phyloP scores from a whole-genome alignment of 92 coral and sea anemone genomes.

The Siderastrea siderea region DNA sequence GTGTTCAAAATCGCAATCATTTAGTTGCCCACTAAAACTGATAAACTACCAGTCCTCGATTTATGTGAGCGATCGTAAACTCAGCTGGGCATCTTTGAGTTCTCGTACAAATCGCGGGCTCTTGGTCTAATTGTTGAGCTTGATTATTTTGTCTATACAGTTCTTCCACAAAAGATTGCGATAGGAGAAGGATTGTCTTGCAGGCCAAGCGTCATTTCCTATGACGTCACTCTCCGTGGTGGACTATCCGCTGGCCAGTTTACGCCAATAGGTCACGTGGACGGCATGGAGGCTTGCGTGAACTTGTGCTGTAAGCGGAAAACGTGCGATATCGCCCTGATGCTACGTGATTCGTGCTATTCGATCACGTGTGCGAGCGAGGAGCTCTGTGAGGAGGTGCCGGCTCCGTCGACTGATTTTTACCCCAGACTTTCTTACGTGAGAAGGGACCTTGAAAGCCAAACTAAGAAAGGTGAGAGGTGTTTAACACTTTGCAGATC shows the following conservation, averaged over 20 bases:
- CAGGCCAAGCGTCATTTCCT: conserved; percentile 91
- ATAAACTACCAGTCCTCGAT: too few species aligned
- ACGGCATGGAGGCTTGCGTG: conserved; percentile 92
- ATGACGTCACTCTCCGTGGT: conserved; percentile 97
- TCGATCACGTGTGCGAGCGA: conserved; percentile 90
- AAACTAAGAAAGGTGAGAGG: conserved; percentile 56
- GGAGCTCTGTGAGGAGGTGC: conserved; percentile 91
- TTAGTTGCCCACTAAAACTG: too few species aligned
- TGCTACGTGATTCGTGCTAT: conserved; percentile 93
- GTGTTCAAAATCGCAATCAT: too few species aligned
- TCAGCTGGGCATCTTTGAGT: too few species aligned
- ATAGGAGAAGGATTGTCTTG: conserved; percentile 80
- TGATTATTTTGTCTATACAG: conserved; percentile 34
- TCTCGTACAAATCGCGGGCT: too few species aligned
- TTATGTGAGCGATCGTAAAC: too few species aligned
- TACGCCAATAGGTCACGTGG: conserved; percentile 93
- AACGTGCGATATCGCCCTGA: conserved; percentile 93
- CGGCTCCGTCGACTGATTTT: conserved; percentile 88
- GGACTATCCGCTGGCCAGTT: conserved; percentile 94
- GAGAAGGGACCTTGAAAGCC: conserved; percentile 75
- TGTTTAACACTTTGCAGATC: not conserved
- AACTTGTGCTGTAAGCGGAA: conserved; percentile 88
- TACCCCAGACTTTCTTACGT: conserved; percentile 93
- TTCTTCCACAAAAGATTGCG: conserved; percentile 78
- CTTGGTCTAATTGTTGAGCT: too few species aligned